Percentiles rank a stretch among this genome's conserved stretches.
These are phyloP conservation scores for Megaleporinus macrocephalus DNA, from an alignment of 2,113 vertebrate genomes.

Conservation along the genomic window DNA sequence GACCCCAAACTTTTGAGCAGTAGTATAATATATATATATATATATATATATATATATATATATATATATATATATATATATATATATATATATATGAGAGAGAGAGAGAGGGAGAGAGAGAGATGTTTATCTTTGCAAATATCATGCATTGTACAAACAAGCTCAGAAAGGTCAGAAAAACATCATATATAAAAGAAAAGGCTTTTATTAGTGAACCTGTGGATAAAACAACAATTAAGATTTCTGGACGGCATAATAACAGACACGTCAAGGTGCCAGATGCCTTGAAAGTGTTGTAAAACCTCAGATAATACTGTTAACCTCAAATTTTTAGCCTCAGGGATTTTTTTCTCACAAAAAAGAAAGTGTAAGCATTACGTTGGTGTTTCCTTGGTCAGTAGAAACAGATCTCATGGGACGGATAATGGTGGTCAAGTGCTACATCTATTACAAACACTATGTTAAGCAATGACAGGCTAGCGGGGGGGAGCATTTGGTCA, in stretches of 20 bases:
- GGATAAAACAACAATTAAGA: conserved; percentile 28
- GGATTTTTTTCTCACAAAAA: conserved; percentile 9
- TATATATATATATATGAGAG: too few species aligned
- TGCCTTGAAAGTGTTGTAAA: not conserved
- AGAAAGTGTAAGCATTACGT: not conserved
- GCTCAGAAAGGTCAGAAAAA: not conserved
- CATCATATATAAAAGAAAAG: not conserved
- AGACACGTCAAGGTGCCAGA: not conserved
- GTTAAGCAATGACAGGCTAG: conserved; percentile 17
- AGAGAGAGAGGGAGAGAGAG: too few species aligned
- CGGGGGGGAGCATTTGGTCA: not conserved
- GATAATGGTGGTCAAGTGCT: not conserved
- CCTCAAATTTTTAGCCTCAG: conserved; percentile 18
- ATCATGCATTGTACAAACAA: too few species aligned
- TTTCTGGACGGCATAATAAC: not conserved
- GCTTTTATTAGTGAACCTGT: conserved; percentile 18
- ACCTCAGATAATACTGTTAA: conserved; percentile 35
- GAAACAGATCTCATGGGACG: not conserved
- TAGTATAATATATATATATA: too few species aligned
- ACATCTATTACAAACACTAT: conserved; percentile 15
- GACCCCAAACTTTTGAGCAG: too few species aligned
- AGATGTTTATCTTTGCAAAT: not conserved
- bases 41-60: too few species aligned
- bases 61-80: too few species aligned
- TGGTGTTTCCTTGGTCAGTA: conserved; percentile 21